These are phyloP conservation scores for Lepidotrigona ventralis DNA, from an alignment of 1,140 invertebrate species.

Conservation along the genomic window DNA sequence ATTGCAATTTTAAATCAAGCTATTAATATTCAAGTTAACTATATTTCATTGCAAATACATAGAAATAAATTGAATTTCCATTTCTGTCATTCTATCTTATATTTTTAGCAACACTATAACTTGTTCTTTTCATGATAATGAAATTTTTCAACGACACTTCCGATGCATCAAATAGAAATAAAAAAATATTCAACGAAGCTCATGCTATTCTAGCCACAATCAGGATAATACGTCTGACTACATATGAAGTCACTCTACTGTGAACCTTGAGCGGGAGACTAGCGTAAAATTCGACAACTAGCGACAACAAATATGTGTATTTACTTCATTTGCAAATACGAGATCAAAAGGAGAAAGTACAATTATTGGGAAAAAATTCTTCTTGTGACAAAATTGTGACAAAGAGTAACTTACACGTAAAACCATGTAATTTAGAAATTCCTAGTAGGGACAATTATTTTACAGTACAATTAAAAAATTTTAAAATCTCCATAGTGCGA, in stretches of 20 bases:
- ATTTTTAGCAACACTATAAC: too few relatives aligned
- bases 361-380: background rate
- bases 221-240: conserved; percentile 34
- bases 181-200: background rate
- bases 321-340: background rate
- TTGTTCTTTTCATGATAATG: background rate
- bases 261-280: background rate
- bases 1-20: too few relatives aligned
- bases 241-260: conserved; percentile 4
- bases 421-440: background rate
- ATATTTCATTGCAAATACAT: too few relatives aligned
- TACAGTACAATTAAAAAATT: background rate
- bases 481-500: background rate
- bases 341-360: background rate
- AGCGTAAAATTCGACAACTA: background rate
- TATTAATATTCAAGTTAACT: too few relatives aligned
- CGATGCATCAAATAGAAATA: background rate
- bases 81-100: too few relatives aligned
- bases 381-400: background rate
- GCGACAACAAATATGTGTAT: background rate
- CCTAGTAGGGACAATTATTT: background rate
- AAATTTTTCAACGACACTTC: background rate
- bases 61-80: too few relatives aligned
- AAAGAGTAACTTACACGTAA: background rate
- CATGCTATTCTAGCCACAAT: conserved; percentile 1